These are phyloP conservation scores for Sapajus apella DNA, from an alignment of 2,113 vertebrate species.

Conservation along the genomic window DNA sequence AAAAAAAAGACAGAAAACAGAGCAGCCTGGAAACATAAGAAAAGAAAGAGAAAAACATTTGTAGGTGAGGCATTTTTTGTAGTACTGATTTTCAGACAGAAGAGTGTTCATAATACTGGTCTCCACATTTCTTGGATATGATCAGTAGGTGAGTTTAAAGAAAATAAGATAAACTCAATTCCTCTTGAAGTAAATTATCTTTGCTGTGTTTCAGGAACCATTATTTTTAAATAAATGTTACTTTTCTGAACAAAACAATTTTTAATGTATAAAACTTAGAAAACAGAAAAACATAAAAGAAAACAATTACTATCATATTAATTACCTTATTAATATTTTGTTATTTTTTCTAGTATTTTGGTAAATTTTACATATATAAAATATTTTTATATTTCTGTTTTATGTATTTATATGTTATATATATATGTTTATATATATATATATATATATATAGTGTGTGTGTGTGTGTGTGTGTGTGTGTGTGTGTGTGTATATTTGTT, in stretches of 20 bases:
- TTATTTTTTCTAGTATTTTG: neutral
- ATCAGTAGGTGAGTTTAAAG: neutral
- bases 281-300: neutral
- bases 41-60: neutral
- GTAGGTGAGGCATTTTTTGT: neutral
- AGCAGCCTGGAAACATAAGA: neutral
- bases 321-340: neutral
- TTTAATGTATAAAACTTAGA: neutral
- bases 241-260: slow-evolving; percentile 9
- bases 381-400: too few relatives aligned
- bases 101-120: neutral
- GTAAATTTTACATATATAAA: neutral
- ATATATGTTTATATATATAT: too few relatives aligned
- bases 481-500: too few relatives aligned
- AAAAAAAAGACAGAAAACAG: neutral
- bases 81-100: neutral
- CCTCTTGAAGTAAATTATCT: neutral
- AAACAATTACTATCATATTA: neutral
- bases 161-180: neutral
- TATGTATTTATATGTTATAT: too few relatives aligned
- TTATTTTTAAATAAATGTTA: neutral
- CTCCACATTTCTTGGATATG: neutral
- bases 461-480: too few relatives aligned
- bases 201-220: neutral
- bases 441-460: too few relatives aligned